Conservation (phyloP, 2,888 invertebrate genomes). For the Sylvicola cinctus region DNA sequence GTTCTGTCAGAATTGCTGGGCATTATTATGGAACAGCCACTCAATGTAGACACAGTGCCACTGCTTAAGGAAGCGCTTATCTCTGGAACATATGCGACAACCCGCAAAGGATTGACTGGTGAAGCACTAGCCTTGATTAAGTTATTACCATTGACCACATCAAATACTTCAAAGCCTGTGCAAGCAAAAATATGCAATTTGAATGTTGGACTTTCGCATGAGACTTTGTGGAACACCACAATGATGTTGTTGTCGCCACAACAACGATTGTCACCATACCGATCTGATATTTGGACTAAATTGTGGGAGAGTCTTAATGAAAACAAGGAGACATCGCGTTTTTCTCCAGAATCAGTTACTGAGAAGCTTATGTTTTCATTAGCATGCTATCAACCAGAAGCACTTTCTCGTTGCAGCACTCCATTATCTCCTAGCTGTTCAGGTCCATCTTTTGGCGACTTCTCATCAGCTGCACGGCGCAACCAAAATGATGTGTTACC, state of each 20-base stretch:
- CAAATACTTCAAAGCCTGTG: slow-evolving; percentile 19
- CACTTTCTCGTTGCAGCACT: slow-evolving; percentile 63
- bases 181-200: slow-evolving; percentile 22
- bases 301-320: slow-evolving; percentile 52
- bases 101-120: slow-evolving; percentile 48
- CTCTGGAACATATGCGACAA: slow-evolving; percentile 47
- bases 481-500: slow-evolving; percentile 40
- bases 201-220: slow-evolving; percentile 43
- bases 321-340: slow-evolving; percentile 37
- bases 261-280: slow-evolving; percentile 63
- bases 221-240: slow-evolving; percentile 58
- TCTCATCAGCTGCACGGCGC: slow-evolving; percentile 22
- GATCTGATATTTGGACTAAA: slow-evolving; percentile 64
- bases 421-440: slow-evolving; percentile 57
- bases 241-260: slow-evolving; percentile 69
- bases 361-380: slow-evolving; percentile 61
- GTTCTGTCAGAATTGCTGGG: slow-evolving; percentile 49
- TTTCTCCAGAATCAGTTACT: slow-evolving; percentile 45
- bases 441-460: slow-evolving; percentile 26
- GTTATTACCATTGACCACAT: slow-evolving; percentile 48
- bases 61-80: slow-evolving; percentile 65
- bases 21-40: slow-evolving; percentile 35
- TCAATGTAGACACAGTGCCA: slow-evolving; percentile 32
- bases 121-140: slow-evolving; percentile 46
- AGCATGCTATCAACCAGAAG: slow-evolving; percentile 75